Percentiles rank a stretch among this genome's conserved stretches.
Conservation (phyloP, 2,113 vertebrate species). For the Axis porcinus region DNA sequence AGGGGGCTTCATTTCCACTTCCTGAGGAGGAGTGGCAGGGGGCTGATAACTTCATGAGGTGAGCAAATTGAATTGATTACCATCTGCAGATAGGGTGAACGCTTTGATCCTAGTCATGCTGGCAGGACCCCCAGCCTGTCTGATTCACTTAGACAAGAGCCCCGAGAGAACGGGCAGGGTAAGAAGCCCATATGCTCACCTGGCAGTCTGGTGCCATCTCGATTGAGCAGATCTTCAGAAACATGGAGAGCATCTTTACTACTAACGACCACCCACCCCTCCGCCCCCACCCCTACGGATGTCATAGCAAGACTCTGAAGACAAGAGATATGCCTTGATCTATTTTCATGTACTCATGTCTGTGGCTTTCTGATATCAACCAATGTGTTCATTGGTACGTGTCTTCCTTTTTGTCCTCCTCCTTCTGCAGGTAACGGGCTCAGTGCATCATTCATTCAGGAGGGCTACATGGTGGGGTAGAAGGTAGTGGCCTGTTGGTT, state of each 20-base stretch:
- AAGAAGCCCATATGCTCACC: not conserved
- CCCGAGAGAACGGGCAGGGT: not conserved
- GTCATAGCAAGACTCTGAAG: not conserved
- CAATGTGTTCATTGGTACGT: not conserved
- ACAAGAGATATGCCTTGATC: not conserved
- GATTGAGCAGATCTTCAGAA: not conserved
- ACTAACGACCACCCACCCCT: not conserved
- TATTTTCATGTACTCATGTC: not conserved
- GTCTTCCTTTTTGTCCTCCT: not conserved
- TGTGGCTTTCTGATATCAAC: not conserved
- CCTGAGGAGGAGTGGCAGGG: constrained; percentile 16
- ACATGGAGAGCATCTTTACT: not conserved
- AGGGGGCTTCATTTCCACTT: constrained; percentile 63
- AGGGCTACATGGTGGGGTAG: not conserved
- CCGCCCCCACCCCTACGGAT: rapidly evolving
- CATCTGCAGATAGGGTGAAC: constrained; percentile 54
- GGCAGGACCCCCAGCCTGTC: constrained; percentile 10
- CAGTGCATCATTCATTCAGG: not conserved
- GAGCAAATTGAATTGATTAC: constrained; percentile 73
- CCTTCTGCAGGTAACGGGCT: not conserved
- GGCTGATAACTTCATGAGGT: constrained; percentile 45
- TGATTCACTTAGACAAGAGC: constrained; percentile 44
- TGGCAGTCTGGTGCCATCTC: not conserved
- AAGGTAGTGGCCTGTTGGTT: not conserved
- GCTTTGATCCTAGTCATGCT: constrained; percentile 44